Conservation (phyloP, 2,797 vertebrate species). For the Dendrocincla tyrannina region DNA sequence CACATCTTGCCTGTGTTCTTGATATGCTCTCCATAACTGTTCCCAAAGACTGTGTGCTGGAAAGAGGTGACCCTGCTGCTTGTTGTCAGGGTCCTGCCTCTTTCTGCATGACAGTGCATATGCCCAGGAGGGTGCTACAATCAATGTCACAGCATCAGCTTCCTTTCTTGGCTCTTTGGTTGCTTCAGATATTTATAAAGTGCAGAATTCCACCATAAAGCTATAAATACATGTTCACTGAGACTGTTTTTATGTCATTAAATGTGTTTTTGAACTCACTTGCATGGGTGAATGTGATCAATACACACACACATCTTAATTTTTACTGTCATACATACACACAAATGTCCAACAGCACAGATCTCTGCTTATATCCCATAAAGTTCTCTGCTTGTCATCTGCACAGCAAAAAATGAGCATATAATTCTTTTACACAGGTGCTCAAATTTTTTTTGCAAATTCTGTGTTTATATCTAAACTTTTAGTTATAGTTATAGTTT, state of each 20-base stretch:
- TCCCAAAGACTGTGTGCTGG: background rate
- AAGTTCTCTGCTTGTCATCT: background rate
- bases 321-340: background rate
- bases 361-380: background rate
- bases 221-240: background rate
- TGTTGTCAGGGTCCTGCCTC: background rate
- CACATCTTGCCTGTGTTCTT: background rate
- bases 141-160: background rate
- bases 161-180: background rate
- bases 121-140: accelerated
- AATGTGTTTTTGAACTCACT: background rate
- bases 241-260: background rate
- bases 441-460: background rate
- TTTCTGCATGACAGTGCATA: accelerated
- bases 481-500: background rate
- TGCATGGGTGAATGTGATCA: background rate
- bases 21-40: accelerated
- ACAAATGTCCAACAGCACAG: background rate
- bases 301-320: background rate
- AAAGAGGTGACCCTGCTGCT: background rate
- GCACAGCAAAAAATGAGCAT: background rate
- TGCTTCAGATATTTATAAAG: background rate
- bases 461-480: background rate
- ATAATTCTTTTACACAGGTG: background rate
- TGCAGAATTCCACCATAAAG: background rate